Evolutionary conservation across 2,888 invertebrate species (phyloP).

Genomic region (Cheilosia vulpina): DNA sequence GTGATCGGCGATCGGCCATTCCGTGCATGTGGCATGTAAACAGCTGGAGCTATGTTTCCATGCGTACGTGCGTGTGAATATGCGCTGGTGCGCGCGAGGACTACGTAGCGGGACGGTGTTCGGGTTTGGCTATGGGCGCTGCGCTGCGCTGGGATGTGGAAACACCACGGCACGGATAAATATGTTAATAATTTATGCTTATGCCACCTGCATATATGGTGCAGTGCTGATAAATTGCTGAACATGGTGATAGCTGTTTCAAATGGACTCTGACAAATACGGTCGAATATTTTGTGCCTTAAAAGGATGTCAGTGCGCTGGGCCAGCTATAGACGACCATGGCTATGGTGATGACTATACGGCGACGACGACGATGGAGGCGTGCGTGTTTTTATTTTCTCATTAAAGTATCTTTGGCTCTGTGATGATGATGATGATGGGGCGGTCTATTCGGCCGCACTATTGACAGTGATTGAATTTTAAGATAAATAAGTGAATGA

Average conservation of each 20-base stretch:
- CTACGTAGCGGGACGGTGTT: slow-evolving; percentile 23
- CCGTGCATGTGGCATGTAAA: slow-evolving; percentile 71
- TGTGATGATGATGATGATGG: slow-evolving; percentile 42
- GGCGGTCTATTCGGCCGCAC: slow-evolving; percentile 34
- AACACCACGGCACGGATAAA: slow-evolving; percentile 68
- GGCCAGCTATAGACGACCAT: slow-evolving; percentile 14
- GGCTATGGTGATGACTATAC: slow-evolving; percentile 16
- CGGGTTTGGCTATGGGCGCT: slow-evolving; percentile 9
- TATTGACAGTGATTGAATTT: slow-evolving; percentile 64
- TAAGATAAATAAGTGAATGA: slow-evolving; percentile 56
- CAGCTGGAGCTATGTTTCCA: slow-evolving; percentile 71
- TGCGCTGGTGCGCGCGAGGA: slow-evolving; percentile 38
- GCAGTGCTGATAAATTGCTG: slow-evolving; percentile 76
- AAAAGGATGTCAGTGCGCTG: slow-evolving; percentile 60
- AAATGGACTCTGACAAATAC: slow-evolving; percentile 77
- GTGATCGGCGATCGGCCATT: slow-evolving; percentile 45
- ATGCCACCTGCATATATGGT: slow-evolving; percentile 77
- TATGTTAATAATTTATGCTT: slow-evolving; percentile 76
- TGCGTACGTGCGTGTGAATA: slow-evolving; percentile 74
- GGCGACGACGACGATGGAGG: slow-evolving; percentile 56
- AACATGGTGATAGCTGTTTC: slow-evolving; percentile 77
- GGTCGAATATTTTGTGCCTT: slow-evolving; percentile 75
- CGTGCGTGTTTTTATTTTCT: slow-evolving; percentile 62
- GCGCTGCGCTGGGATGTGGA: slow-evolving; percentile 47
- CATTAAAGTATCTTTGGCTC: slow-evolving; percentile 27